These are phyloP conservation scores for Panzeria rudis DNA, from an alignment of 2,888 invertebrate genomes.

Conservation along the genomic window DNA sequence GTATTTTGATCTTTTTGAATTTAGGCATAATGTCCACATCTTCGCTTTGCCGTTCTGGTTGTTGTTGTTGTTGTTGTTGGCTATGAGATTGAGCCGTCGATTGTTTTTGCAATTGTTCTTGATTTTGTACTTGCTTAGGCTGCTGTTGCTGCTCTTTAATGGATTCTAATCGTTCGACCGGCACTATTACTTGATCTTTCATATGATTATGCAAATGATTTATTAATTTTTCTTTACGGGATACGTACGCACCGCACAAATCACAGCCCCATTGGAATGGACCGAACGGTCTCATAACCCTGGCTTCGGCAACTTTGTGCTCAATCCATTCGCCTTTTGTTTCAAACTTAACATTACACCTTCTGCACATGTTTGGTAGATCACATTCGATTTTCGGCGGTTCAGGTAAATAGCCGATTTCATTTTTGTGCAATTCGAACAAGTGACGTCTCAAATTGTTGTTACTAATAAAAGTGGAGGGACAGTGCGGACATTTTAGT, in stretches of 20 bases:
- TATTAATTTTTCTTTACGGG: constrained; percentile 83
- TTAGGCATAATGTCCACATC: constrained; percentile 56
- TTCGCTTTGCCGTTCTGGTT: constrained; percentile 34
- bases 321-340: constrained; percentile 82
- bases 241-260: constrained; percentile 82
- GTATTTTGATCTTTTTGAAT: constrained; percentile 74
- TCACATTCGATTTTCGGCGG: constrained; percentile 81
- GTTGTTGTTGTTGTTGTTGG: constrained; percentile 46
- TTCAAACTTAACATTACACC: constrained; percentile 81
- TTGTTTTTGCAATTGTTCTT: constrained; percentile 33
- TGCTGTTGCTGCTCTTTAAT: constrained; percentile 42
- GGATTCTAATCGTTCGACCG: constrained; percentile 73
- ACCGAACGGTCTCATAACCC: constrained; percentile 81
- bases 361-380: constrained; percentile 80
- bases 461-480: constrained; percentile 83
- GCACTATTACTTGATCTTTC: constrained; percentile 80
- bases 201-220: constrained; percentile 83
- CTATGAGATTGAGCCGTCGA: not conserved
- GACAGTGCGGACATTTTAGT: constrained; percentile 83
- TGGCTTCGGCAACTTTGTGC: constrained; percentile 82
- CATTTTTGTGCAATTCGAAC: constrained; percentile 83
- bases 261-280: constrained; percentile 84
- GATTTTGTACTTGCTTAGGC: constrained; percentile 16
- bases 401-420: constrained; percentile 80
- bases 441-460: constrained; percentile 83